Evolutionary conservation across 2,888 invertebrate species (phyloP).

Genomic region (Scrobipalpa atriplicella): DNA sequence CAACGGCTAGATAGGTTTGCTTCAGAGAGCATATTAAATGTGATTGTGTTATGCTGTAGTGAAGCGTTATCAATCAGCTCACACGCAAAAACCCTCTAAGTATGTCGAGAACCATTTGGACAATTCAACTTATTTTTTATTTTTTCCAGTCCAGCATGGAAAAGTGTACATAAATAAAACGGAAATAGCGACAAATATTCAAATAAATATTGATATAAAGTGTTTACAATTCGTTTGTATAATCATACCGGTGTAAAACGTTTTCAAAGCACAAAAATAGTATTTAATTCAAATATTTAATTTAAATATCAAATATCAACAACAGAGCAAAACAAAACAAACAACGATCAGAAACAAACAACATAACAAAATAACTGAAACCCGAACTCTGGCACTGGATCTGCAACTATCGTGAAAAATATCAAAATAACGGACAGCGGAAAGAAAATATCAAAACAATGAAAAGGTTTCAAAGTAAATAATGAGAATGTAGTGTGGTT

Average conservation of each 20-base stretch:
- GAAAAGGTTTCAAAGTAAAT: not conserved
- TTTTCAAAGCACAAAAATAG: not conserved
- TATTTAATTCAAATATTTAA: not conserved
- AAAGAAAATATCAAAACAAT: constrained; percentile 64
- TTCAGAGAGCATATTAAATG: no score
- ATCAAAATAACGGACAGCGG: constrained; percentile 64
- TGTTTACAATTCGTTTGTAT: not conserved
- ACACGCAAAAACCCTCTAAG: no score
- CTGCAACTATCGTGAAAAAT: constrained; percentile 46
- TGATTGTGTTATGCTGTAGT: no score
- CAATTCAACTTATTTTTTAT: not conserved
- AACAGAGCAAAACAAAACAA: not conserved
- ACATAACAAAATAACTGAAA: constrained; percentile 17
- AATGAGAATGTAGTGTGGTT: no score
- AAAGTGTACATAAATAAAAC: not conserved
- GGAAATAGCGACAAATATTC: not conserved
- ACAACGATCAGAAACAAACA: constrained; percentile 4
- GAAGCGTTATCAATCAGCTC: no score
- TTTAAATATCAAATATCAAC: not conserved
- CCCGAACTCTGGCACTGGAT: not conserved
- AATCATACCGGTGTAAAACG: constrained; percentile 6
- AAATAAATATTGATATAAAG: not conserved
- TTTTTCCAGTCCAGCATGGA: not conserved
- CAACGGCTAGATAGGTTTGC: no score
- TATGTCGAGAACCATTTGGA: no score